Evolutionary conservation across 2,113 vertebrate species (phyloP).

Genomic region (Promerops cafer): DNA sequence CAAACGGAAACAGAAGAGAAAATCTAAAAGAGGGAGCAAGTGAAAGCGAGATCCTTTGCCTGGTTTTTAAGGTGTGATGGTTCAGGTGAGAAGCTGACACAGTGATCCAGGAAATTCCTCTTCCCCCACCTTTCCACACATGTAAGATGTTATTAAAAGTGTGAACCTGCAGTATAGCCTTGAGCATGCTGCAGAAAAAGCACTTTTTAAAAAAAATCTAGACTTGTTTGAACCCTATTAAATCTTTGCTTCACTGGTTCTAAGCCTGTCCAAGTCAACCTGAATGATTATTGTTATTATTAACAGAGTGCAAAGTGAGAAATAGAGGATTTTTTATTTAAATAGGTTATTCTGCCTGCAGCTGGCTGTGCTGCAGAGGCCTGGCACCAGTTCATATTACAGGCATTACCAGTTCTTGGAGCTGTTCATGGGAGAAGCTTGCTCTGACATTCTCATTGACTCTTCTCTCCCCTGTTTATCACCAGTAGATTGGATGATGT

Average conservation of each 20-base stretch:
- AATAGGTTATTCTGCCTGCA: conserved; percentile 15
- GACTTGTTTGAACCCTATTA: conserved; percentile 14
- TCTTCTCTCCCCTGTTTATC: not conserved
- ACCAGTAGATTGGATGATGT: not conserved
- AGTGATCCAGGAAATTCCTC: not conserved
- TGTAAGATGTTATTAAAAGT: not conserved
- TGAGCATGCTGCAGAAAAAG: not conserved
- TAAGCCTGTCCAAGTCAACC: conserved; percentile 13
- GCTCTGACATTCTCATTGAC: not conserved
- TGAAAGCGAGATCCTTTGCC: not conserved
- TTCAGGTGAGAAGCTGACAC: not conserved
- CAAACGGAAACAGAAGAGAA: not conserved
- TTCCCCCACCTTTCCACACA: not conserved
- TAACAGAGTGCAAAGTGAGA: not conserved
- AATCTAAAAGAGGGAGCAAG: not conserved
- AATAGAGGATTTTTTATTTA: not conserved
- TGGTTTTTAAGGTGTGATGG: not conserved
- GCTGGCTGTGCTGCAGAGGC: conserved; percentile 9
- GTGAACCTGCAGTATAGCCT: not conserved
- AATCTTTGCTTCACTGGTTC: conserved; percentile 30
- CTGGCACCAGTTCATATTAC: not conserved
- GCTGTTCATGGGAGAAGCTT: conserved; percentile 1
- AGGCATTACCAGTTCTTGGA: not conserved
- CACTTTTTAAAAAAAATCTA: not conserved
- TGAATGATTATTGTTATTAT: conserved; percentile 46